Evolutionary conservation across 2,888 invertebrate genomes (phyloP).

Genomic region (Pseudeuparius sepicola): DNA sequence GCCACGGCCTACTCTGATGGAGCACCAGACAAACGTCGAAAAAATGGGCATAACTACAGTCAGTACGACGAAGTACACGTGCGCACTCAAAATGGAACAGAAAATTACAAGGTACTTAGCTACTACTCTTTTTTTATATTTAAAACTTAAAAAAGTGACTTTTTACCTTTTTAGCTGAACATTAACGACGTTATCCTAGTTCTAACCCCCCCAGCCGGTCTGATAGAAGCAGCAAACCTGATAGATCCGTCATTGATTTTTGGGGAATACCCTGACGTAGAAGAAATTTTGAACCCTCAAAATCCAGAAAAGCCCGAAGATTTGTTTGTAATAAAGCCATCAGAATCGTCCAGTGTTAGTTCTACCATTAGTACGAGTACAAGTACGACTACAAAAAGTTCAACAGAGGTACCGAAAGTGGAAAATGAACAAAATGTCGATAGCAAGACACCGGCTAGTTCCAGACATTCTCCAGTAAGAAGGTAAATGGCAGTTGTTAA

Average conservation of each 20-base stretch:
- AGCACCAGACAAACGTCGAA: no score
- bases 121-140: not conserved
- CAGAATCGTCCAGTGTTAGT: no score
- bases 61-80: constrained; percentile 41
- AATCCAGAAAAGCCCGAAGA: constrained; percentile 16
- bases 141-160: no score
- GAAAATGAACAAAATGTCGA: no score
- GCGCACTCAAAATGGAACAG: constrained; percentile 68
- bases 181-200: constrained; percentile 60
- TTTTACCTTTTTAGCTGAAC: constrained; percentile 26
- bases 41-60: constrained; percentile 18
- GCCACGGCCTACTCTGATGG: no score
- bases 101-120: constrained; percentile 54
- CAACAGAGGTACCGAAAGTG: no score
- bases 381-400: no score
- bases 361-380: no score
- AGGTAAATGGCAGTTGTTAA: no score
- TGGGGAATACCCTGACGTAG: constrained; percentile 22
- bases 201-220: constrained; percentile 51
- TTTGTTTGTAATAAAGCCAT: no score
- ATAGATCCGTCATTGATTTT: constrained; percentile 33
- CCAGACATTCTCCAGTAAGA: no score
- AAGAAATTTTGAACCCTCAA: constrained; percentile 14
- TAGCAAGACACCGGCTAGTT: no score
- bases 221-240: constrained; percentile 47